Base-by-base conservation (phyloP, 2,113 vertebrate species). In the Toxotes chatareus region DNA sequence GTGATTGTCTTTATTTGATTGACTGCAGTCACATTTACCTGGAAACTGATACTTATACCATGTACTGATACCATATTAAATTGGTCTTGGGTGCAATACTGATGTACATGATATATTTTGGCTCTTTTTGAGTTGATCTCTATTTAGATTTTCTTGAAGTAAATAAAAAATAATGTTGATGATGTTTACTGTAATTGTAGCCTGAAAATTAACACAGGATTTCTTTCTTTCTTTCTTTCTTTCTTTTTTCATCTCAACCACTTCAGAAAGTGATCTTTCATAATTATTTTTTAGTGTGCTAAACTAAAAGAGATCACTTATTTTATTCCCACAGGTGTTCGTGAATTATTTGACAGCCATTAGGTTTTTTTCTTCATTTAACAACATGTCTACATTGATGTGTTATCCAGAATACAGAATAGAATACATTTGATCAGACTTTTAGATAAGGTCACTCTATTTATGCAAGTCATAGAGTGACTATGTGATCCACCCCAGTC, bases 401-500 rank as follows among this genome's bases (percentile, higher is more conserved):
- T 76, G 44, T 3, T 38, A 13, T 70, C 53, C 42, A 13, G 60
- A 13, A 44, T 64, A n/a, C 4, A 2, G n/a, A 13, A 66, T 23
- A 68, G n/a, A 66, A 56, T 9, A 36, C 23, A 76, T 62, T 13
- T 77, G 38, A 69, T 19, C 27, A 68, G 72, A 83, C 27, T 62
- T 69, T 61, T 40, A 66, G 21, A 74, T 59, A 61, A 61, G 65
- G 17, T 46, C 44, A 51, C 64, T 66, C 49, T 59, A 23, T 76
- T 63, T 47, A n/a, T 62, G 56, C 69, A 19, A 55, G 49, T 63
- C 55, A 53, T 34, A 80, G 64, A 79, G 47, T 71, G 61, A 84
- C 79, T 86, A 78, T 86, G 79, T 82, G 83, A 78, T 83, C 65
- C 55, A 62, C 34, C 63, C 65, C 63, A 72, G 76, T 88, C 78